Percentiles rank a stretch among this genome's conserved stretches.
phyloP scores from a whole-genome alignment of 2,797 vertebrate genomes.

The Anabas testudineus region DNA sequence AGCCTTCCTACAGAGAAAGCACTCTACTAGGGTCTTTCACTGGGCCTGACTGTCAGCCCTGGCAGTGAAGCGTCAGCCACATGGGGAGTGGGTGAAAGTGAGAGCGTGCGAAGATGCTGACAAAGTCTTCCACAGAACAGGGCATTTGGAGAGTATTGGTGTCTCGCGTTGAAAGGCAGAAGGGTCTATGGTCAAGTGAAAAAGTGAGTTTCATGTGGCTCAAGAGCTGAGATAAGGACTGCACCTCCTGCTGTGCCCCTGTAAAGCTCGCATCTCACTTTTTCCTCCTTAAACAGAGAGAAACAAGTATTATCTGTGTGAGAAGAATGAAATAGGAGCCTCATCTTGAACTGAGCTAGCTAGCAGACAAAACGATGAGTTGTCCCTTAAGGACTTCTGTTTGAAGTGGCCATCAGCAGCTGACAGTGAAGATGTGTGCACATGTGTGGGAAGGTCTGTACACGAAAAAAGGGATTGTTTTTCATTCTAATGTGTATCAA shows the following conservation, averaged over 20 bases:
- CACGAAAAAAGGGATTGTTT: neutral
- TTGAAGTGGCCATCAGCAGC: slow-evolving; percentile 42
- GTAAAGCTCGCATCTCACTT: slow-evolving; percentile 14
- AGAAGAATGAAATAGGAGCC: slow-evolving; percentile 18
- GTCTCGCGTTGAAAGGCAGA: slow-evolving; percentile 66
- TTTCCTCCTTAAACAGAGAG: slow-evolving; percentile 27
- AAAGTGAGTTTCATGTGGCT: slow-evolving; percentile 52
- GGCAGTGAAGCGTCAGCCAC: slow-evolving; percentile 64
- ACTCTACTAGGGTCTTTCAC: slow-evolving; percentile 60
- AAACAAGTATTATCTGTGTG: slow-evolving; percentile 43
- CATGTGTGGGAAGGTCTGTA: slow-evolving; percentile 13
- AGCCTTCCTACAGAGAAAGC: slow-evolving; percentile 61
- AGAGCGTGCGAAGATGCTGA: slow-evolving; percentile 75
- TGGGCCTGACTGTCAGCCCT: slow-evolving; percentile 65
- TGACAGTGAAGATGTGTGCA: slow-evolving; percentile 16
- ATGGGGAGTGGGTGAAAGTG: slow-evolving; percentile 76
- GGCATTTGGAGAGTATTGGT: slow-evolving; percentile 57
- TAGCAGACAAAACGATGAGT: slow-evolving; percentile 23
- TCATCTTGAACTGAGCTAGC: slow-evolving; percentile 26
- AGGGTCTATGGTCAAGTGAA: slow-evolving; percentile 53
- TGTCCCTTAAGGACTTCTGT: slow-evolving; percentile 29
- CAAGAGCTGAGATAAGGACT: slow-evolving; percentile 54
- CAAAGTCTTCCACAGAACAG: slow-evolving; percentile 63
- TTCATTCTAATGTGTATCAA: slow-evolving; percentile 4
- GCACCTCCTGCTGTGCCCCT: slow-evolving; percentile 38